A percentile compares a stretch with the other conserved stretches of the same genome.
Evolutionary conservation across 2,797 vertebrate species (phyloP).

Genomic region (Salarias fasciatus): DNA sequence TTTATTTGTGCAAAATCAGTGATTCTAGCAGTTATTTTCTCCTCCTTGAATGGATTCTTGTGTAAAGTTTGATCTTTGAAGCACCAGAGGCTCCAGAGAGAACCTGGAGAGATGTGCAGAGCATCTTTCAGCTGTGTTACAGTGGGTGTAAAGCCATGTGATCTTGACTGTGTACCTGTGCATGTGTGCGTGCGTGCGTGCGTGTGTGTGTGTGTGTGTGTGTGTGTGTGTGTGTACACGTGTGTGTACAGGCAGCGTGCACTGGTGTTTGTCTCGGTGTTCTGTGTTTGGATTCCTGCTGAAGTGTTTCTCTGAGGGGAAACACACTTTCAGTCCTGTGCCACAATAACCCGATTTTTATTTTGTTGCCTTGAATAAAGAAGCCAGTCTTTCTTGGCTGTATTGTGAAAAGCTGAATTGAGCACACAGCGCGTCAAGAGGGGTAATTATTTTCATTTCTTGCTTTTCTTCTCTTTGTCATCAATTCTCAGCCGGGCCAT

Average conservation of each 20-base stretch:
- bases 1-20: not conserved
- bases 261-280: not conserved
- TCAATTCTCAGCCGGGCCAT: conserved; percentile 50
- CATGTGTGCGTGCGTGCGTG: no score
- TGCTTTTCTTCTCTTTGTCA: conserved; percentile 28
- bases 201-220: no score
- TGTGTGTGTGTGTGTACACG: not conserved
- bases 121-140: not conserved
- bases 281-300: not conserved
- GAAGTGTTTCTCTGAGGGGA: conserved; percentile 1
- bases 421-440: not conserved
- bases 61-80: not conserved
- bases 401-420: conserved; percentile 7
- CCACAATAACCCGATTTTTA: conserved; percentile 12
- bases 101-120: not conserved
- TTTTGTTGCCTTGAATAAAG: conserved; percentile 9
- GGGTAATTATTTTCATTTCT: conserved; percentile 28
- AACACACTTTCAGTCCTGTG: not conserved
- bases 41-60: not conserved
- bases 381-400: not conserved
- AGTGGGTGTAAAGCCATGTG: not conserved
- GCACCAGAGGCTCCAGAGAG: not conserved
- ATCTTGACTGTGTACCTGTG: conserved; percentile 2
- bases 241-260: not conserved
- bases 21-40: not conserved